A percentile compares a stretch with the other conserved stretches of the same genome.
These are phyloP conservation scores for Tenualosa ilisha DNA, from an alignment of 2,797 vertebrate genomes.

Conservation along the genomic window DNA sequence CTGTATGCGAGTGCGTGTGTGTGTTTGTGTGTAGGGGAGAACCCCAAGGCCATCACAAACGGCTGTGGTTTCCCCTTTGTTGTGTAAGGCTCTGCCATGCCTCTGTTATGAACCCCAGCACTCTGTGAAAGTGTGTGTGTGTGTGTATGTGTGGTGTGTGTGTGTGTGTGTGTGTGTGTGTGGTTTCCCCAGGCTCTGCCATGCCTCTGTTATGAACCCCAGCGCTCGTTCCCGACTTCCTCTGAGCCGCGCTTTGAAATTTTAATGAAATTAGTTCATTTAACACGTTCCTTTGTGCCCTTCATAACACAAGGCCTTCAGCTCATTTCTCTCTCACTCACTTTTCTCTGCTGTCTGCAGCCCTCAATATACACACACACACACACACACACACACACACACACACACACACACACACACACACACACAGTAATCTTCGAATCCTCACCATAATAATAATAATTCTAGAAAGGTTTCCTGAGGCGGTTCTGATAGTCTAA, in stretches of 20 bases:
- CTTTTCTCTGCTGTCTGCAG: background rate
- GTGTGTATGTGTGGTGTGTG: too few species aligned
- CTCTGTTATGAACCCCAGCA: constrained; percentile 15
- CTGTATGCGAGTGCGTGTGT: background rate
- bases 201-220: constrained; percentile 27
- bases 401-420: background rate
- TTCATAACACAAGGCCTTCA: background rate
- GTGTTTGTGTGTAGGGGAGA: background rate
- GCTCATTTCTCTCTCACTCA: background rate
- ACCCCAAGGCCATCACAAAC: background rate
- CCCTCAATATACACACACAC: background rate
- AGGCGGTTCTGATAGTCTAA: background rate
- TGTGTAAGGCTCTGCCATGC: constrained; percentile 8
- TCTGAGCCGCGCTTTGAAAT: constrained; percentile 30
- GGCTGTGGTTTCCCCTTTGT: constrained; percentile 4
- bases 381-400: constrained; percentile 11
- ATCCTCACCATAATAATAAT: background rate
- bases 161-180: too few species aligned
- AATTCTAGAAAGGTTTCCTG: background rate
- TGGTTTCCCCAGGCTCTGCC: background rate
- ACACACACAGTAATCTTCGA: background rate
- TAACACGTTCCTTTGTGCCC: background rate
- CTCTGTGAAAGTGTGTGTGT: background rate
- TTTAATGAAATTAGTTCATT: constrained; percentile 27
- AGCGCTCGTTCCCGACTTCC: constrained; percentile 11